Conservation (phyloP, 1,140 invertebrate species). For the Drosophila malerkotliana region DNA sequence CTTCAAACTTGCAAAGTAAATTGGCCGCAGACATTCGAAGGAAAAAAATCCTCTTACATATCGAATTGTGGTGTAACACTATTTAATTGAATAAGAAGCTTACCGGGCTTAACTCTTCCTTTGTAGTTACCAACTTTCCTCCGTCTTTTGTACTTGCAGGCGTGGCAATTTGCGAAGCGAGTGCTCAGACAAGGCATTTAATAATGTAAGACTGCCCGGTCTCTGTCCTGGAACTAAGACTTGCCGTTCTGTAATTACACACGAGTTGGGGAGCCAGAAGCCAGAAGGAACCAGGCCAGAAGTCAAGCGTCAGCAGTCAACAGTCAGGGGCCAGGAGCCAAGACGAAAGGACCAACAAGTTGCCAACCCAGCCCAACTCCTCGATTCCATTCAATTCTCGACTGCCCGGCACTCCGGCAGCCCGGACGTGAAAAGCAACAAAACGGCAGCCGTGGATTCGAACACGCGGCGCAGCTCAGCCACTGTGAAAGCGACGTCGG, state of each 20-base stretch:
- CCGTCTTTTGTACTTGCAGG: constrained; percentile 25
- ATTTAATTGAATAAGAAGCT: constrained; percentile 26
- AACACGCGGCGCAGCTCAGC: constrained; percentile 71
- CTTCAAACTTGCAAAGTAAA: not conserved
- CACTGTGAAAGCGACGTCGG: constrained; percentile 61
- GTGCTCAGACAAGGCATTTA: constrained; percentile 36
- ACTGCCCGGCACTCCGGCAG: constrained; percentile 31
- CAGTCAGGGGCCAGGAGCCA: constrained; percentile 8
- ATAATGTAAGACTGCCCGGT: constrained; percentile 51
- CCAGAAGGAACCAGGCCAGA: not conserved
- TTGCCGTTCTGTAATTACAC: constrained; percentile 50
- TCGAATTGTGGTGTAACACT: constrained; percentile 17
- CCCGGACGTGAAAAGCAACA: constrained; percentile 52
- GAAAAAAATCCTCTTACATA: constrained; percentile 19
- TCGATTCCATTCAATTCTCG: constrained; percentile 7
- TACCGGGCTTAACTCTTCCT: constrained; percentile 15
- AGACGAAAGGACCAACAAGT: constrained; percentile 49
- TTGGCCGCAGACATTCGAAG: not conserved
- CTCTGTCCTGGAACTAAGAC: constrained; percentile 19
- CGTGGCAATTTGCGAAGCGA: constrained; percentile 18
- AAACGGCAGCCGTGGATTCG: constrained; percentile 84
- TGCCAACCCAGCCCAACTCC: constrained; percentile 8
- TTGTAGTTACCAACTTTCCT: constrained; percentile 29
- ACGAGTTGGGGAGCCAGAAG: constrained; percentile 19
- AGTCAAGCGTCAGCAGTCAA: constrained; percentile 3